Evolutionary conservation across 2,113 vertebrate genomes (phyloP), one percentile per base, ranked within the genome.

Genomic region (Nerophis lumbriciformis): DNA sequence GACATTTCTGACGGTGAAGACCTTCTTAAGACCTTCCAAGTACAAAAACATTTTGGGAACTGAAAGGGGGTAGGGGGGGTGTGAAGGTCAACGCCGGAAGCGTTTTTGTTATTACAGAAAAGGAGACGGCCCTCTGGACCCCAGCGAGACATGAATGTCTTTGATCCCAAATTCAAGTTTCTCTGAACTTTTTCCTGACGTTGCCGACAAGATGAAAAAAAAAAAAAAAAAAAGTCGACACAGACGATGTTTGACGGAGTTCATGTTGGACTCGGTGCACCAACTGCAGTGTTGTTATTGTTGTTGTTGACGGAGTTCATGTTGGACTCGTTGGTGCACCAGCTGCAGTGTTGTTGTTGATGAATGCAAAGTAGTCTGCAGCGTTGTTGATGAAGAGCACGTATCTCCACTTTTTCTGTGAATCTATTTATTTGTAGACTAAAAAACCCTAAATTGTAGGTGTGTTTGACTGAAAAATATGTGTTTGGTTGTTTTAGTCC

Each of bases 61-160:
- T 67, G 53, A 54, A 45, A 39, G 37, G 39, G 55, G 65, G 59
- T 39, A 47, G 52, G 14, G 37, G 37, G 51, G 72, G 66, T 64
- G 59, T 48, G 37, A 66, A 71, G 80, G 77, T 85, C 76, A 84
- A 65, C 13, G 56, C 78, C 45, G 75, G 79, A 83, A 82, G 76
- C 53, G 15, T 81, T 82, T 82, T 74, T 85, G 78, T 83, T 88
- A 84, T 88, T 84, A 85, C 77, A 85, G 76, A 85, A 85, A 87
- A 83, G 72, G 53, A 49, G 78, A 75, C 71, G n/a, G 72, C 63
- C 75, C 78, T 67, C 62, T 71, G 58, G 73, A 85, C 75, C 76
- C 64, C 73, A 78, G 66, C 72, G 79, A 80, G 57, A 71, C 59
- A 36, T 48, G 59, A 82, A 80, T 70, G 69, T 68, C 79, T 88